Conservation (phyloP, 1,140 invertebrate species). For the Rhagoletis pomonella region DNA sequence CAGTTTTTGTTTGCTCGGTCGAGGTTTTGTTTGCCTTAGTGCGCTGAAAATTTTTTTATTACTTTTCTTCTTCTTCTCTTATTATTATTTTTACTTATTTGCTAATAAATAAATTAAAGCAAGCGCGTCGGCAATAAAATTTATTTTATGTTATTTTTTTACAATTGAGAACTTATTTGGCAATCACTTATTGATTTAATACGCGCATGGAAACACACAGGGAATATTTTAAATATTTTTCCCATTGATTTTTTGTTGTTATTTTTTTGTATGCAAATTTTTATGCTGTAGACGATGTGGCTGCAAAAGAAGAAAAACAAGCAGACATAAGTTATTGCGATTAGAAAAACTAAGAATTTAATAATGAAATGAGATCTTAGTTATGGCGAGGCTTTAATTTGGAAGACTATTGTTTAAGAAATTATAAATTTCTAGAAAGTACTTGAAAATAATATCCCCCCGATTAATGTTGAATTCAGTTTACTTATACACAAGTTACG, state of each 20-base stretch:
- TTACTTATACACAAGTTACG: too few relatives aligned
- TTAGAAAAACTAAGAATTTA: neutral
- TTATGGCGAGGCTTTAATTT: too few relatives aligned
- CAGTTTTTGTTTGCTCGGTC: constrained; percentile 25
- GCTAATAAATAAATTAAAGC: constrained; percentile 39
- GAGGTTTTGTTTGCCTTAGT: constrained; percentile 19
- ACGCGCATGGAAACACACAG: constrained; percentile 1
- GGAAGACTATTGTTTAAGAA: too few relatives aligned
- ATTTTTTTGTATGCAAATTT: too few relatives aligned
- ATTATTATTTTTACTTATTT: neutral
- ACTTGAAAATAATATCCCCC: too few relatives aligned
- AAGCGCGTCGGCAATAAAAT: constrained; percentile 9
- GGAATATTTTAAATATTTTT: neutral
- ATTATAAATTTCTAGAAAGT: too few relatives aligned
- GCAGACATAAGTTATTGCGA: neutral
- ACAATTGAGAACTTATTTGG: neutral
- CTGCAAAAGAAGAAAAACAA: neutral
- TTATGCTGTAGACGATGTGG: neutral
- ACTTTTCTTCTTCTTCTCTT: neutral
- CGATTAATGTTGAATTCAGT: too few relatives aligned
- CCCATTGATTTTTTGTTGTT: neutral
- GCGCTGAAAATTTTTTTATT: neutral
- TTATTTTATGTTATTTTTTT: neutral
- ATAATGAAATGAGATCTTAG: neutral
- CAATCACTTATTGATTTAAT: constrained; percentile 19